These are phyloP conservation scores for Heterodera filipjevi DNA, from an alignment of 2,888 invertebrate genomes.

Conservation along the genomic window DNA sequence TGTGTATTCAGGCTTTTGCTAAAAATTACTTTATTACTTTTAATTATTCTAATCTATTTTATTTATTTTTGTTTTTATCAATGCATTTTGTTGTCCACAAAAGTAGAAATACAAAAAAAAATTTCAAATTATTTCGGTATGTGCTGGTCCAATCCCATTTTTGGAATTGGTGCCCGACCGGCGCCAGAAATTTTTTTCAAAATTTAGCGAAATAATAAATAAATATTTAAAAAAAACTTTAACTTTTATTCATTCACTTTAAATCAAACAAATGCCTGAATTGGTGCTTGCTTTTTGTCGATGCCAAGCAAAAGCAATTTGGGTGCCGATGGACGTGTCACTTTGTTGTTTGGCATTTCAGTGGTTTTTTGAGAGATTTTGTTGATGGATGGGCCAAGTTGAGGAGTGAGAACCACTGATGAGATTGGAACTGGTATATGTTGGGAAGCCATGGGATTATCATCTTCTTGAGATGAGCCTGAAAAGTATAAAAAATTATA, in stretches of 20 bases:
- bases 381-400: slow-evolving; percentile 16
- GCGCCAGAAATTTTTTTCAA: too few relatives aligned
- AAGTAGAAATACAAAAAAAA: too few relatives aligned
- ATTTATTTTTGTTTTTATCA: too few relatives aligned
- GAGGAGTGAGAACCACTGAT: slow-evolving; percentile 40
- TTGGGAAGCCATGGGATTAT: slow-evolving; percentile 20
- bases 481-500: too few relatives aligned
- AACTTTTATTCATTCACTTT: neutral
- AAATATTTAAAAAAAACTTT: too few relatives aligned
- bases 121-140: too few relatives aligned
- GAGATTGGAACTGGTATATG: slow-evolving; percentile 43
- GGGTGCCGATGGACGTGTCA: slow-evolving; percentile 2
- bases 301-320: slow-evolving; percentile 5
- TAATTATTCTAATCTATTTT: too few relatives aligned
- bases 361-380: neutral
- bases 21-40: too few relatives aligned
- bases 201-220: too few relatives aligned
- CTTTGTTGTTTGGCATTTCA: neutral
- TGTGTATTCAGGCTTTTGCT: neutral
- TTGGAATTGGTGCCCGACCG: too few relatives aligned
- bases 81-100: too few relatives aligned
- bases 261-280: neutral
- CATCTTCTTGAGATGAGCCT: neutral
- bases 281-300: neutral
- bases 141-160: too few relatives aligned